Percentiles rank a stretch among this genome's conserved stretches.
Evolutionary conservation across 1,140 invertebrate genomes (phyloP).

Genomic region (Aethina tumida): DNA sequence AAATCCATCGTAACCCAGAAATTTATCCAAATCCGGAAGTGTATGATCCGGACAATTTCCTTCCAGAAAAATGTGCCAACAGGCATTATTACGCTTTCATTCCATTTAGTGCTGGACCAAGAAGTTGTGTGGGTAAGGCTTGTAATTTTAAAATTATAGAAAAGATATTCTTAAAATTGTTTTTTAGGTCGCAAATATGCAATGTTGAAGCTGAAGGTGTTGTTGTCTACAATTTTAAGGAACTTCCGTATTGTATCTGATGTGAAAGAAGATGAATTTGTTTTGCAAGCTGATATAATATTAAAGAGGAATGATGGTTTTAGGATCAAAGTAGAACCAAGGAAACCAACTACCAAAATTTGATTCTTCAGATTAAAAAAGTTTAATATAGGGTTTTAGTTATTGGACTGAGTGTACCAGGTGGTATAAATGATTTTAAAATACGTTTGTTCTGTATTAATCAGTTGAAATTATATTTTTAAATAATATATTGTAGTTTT

Average conservation of each 20-base stretch:
- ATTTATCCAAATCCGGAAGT: slow-evolving; percentile 72
- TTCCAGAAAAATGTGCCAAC: slow-evolving; percentile 67
- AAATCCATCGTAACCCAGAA: slow-evolving; percentile 66
- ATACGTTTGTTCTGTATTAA: too few relatives aligned
- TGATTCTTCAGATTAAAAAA: too few relatives aligned
- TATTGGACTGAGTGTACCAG: too few relatives aligned
- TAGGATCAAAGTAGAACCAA: slow-evolving; percentile 56
- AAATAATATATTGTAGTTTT: too few relatives aligned
- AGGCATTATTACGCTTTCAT: slow-evolving; percentile 80
- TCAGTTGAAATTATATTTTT: too few relatives aligned
- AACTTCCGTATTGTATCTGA: slow-evolving; percentile 65
- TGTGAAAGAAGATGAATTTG: slow-evolving; percentile 58
- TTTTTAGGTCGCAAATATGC: slow-evolving; percentile 61
- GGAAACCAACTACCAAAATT: slow-evolving; percentile 32
- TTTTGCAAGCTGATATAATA: slow-evolving; percentile 72
- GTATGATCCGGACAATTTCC: slow-evolving; percentile 88
- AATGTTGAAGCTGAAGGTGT: slow-evolving; percentile 66
- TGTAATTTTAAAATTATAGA: not conserved
- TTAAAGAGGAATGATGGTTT: slow-evolving; percentile 72
- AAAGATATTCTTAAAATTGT: too few relatives aligned
- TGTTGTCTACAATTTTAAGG: slow-evolving; percentile 74
- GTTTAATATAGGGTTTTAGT: too few relatives aligned
- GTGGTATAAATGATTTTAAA: too few relatives aligned
- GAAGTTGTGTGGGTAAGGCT: slow-evolving; percentile 67
- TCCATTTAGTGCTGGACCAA: slow-evolving; percentile 81